Base-by-base conservation (phyloP, 2,888 invertebrate genomes). In the Drosophila differens region DNA sequence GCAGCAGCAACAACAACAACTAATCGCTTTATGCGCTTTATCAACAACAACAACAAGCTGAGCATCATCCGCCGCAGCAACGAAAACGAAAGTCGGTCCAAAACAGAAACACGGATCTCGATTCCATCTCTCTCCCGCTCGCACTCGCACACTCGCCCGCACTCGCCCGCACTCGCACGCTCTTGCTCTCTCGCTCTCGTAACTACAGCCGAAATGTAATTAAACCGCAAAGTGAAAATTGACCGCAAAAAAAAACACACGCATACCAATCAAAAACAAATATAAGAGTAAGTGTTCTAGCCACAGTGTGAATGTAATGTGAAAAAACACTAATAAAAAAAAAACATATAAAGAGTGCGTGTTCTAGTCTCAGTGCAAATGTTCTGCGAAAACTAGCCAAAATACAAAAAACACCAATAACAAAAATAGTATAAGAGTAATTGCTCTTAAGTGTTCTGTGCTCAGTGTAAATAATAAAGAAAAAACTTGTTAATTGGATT, bases 21-120 rank as follows among this genome's bases (percentile, higher is more conserved):
- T 63, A 70, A 64, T 69, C 73, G 88, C 74, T 85, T 47, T 47
- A 77, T 85, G 90, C 85, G 84, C 65, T 90, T 90, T 90, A 90
- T 90, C 90, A 85, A 57, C 59, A 64, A 66, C 58, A 55, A 51
- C 30, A 62, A 39, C 87, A 86, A 64, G 52, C 61, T 49, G 30
- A 57, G 52, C 47, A 68, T 61, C 68, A 75, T 69, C 73, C 25
- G 52, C 60, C 47, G 25, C 63, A 62, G 65, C 65, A 85, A 88
- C 85, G 85, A 90, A 86, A 86, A 80, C 91, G 89, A 90, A 86
- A 85, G 85, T 90, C 89, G 81, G n/a, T 64, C 53, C 69, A 66
- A 79, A 68, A 60, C 52, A 69, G 47, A 58, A 33, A 78, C 55
- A 52, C 79, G 69, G 82, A 79, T 79, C 82, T 79, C 16, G 35